Conservation (phyloP, 2,113 vertebrate genomes). For the Odobenus rosmarus region DNA sequence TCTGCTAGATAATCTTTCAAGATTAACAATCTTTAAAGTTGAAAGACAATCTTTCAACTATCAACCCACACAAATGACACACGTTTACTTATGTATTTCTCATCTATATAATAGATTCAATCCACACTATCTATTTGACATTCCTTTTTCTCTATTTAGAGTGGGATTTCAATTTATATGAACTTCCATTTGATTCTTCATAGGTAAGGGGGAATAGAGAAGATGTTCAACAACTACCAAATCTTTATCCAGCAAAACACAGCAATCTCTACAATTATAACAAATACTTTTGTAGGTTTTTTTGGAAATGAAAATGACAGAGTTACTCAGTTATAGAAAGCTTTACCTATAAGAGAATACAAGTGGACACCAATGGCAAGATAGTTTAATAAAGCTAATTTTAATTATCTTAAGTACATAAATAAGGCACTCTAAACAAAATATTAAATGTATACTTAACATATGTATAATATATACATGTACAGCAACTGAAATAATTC, state of each 20-base stretch:
- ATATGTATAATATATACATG: background rate
- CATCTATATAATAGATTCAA: background rate
- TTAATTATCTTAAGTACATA: constrained; percentile 34
- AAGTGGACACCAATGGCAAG: background rate
- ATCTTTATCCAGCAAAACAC: background rate
- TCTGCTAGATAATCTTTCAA: background rate
- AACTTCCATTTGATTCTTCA: background rate
- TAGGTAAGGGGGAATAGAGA: background rate
- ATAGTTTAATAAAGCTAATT: constrained; percentile 39
- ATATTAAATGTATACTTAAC: background rate
- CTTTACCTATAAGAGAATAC: constrained; percentile 28
- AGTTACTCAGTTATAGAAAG: background rate
- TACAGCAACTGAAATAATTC: background rate
- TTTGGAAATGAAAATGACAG: background rate
- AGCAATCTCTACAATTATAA: constrained; percentile 20
- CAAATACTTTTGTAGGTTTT: background rate
- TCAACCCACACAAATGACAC: background rate
- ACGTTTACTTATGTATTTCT: background rate
- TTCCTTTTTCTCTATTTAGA: background rate
- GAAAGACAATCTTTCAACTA: no score
- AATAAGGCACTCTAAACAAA: constrained; percentile 10
- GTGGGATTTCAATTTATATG: background rate
- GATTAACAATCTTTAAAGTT: no score
- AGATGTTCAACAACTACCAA: background rate
- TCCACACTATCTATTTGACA: background rate